Conservation (phyloP, 2,113 vertebrate genomes). For the Neogobius melanostomus region DNA sequence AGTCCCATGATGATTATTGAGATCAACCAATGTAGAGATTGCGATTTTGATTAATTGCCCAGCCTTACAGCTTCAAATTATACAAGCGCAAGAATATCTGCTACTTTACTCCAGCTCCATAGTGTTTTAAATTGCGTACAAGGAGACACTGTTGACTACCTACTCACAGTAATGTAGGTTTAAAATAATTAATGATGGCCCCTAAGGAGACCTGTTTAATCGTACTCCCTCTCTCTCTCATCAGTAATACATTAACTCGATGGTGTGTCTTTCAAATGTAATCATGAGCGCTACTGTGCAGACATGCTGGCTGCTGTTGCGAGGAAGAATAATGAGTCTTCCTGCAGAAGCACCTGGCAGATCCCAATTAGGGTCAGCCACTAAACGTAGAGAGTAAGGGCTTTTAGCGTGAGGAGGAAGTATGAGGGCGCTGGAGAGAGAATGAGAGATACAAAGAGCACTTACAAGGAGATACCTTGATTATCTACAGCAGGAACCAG, state of each 20-base stretch:
- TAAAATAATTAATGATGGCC: slow-evolving; percentile 27
- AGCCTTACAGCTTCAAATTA: too few relatives aligned
- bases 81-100: too few relatives aligned
- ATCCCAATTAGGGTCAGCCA: slow-evolving; percentile 46
- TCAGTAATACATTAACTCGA: slow-evolving; percentile 55
- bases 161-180: too few relatives aligned
- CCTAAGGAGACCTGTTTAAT: slow-evolving; percentile 28
- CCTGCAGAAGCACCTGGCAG: slow-evolving; percentile 27
- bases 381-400: slow-evolving; percentile 9
- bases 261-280: slow-evolving; percentile 29
- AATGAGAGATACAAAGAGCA: slow-evolving; percentile 17
- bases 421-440: slow-evolving; percentile 43
- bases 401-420: slow-evolving; percentile 47
- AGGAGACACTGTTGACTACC: too few relatives aligned
- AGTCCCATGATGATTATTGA: too few relatives aligned
- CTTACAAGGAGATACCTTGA: too few relatives aligned
- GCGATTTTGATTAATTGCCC: too few relatives aligned
- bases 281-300: slow-evolving; percentile 28
- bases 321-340: slow-evolving; percentile 38
- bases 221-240: slow-evolving; percentile 34
- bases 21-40: too few relatives aligned
- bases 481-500: too few relatives aligned
- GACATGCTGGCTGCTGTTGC: slow-evolving; percentile 18
- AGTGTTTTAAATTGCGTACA: too few relatives aligned
- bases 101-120: too few relatives aligned